phyloP scores from a whole-genome alignment of 2,113 vertebrate genomes.

The Riparia riparia region DNA sequence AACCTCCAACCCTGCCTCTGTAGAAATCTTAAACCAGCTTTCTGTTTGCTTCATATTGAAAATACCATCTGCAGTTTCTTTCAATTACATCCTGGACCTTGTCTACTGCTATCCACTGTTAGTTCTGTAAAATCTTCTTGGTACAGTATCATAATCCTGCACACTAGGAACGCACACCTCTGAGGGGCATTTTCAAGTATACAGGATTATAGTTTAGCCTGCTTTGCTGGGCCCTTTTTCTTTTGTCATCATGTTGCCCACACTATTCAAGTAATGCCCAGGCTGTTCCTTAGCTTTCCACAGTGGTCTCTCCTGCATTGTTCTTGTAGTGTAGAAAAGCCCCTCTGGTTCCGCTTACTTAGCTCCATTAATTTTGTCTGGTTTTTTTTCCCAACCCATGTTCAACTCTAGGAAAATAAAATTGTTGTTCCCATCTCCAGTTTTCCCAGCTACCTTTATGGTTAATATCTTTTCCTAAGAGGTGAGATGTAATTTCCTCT shows the following conservation, averaged over 20 bases:
- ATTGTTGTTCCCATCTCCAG: neutral
- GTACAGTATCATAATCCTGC: neutral
- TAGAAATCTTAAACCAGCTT: neutral
- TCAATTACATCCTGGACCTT: neutral
- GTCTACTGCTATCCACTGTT: fast-evolving
- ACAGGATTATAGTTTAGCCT: neutral
- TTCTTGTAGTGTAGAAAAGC: neutral
- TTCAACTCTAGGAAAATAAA: neutral
- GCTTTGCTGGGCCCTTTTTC: neutral
- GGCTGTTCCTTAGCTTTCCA: neutral
- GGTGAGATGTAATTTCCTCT: neutral
- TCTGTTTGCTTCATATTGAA: neutral
- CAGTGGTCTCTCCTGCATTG: neutral
- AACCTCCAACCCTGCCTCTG: neutral
- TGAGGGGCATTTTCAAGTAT: neutral
- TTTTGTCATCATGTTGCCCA: neutral
- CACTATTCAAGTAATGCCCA: neutral
- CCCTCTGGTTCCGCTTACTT: neutral
- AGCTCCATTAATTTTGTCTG: neutral
- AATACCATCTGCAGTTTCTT: neutral
- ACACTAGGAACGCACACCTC: neutral
- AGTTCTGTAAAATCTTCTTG: neutral
- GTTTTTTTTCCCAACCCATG: neutral
- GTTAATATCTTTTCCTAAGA: neutral
- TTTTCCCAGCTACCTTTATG: neutral